A percentile compares a stretch with the other conserved stretches of the same genome.
phyloP scores from a whole-genome alignment of 2,888 invertebrate species.

The Eupithecia vulgata region DNA sequence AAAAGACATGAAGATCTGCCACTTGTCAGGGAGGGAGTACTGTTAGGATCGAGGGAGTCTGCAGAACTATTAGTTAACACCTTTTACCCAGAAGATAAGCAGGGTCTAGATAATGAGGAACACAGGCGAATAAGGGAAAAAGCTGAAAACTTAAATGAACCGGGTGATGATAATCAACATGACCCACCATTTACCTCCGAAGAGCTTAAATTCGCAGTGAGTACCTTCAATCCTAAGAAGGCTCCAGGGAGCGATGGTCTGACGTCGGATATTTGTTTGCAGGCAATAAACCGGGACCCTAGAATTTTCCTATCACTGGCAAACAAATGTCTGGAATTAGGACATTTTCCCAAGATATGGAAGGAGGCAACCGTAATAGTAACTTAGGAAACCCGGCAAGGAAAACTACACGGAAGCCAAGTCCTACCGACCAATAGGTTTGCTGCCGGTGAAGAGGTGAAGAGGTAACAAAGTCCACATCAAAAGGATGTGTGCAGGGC shows the following conservation, averaged over 20 bases:
- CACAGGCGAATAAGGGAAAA: constrained; percentile 13
- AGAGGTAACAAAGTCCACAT: background rate
- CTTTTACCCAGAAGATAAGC: constrained; percentile 30
- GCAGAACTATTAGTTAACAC: constrained; percentile 20
- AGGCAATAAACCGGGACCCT: constrained; percentile 33
- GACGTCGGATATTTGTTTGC: constrained; percentile 29
- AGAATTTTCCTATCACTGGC: constrained; percentile 12
- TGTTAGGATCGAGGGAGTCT: constrained; percentile 2
- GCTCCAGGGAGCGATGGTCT: constrained; percentile 34
- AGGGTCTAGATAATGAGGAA: constrained; percentile 13
- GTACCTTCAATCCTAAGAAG: constrained; percentile 38
- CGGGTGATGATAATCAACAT: constrained; percentile 1
- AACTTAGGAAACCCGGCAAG: constrained; percentile 12
- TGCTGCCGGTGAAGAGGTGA: constrained; percentile 40
- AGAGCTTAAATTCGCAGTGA: background rate
- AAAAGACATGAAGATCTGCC: constrained; percentile 23
- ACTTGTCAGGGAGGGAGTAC: background rate
- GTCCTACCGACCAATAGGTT: constrained; percentile 43
- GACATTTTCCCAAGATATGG: constrained; percentile 35
- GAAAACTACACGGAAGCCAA: constrained; percentile 32
- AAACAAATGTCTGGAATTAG: constrained; percentile 39
- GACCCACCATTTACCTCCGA: constrained; percentile 39
- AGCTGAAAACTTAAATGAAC: constrained; percentile 21
- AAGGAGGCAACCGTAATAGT: constrained; percentile 24
- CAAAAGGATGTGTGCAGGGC: constrained; percentile 14